A percentile compares a stretch with the other conserved stretches of the same genome.
phyloP scores from a whole-genome alignment of 2,797 vertebrate species.

The Glyptemys insculpta region DNA sequence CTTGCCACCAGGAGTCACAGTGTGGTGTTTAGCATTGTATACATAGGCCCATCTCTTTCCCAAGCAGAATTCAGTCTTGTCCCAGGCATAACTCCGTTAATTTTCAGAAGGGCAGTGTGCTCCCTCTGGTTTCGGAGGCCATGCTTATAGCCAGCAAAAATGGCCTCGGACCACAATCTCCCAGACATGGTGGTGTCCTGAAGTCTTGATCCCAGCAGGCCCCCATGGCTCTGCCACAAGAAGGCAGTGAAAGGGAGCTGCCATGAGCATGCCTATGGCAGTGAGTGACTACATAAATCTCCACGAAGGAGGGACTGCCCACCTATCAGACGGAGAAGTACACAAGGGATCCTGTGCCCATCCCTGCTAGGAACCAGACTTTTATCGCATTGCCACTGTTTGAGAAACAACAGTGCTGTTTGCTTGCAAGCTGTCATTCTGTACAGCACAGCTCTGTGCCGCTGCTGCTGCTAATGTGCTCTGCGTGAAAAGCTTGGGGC shows the following conservation, averaged over 20 bases:
- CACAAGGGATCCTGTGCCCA: too few species aligned
- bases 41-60: constrained; percentile 97
- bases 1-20: constrained; percentile 94
- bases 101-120: constrained; percentile 93
- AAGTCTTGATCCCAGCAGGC: constrained; percentile 84
- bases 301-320: too few species aligned
- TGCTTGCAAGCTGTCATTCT: constrained; percentile 16
- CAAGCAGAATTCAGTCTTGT: constrained; percentile 95
- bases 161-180: constrained; percentile 97
- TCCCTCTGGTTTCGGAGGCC: constrained; percentile 90
- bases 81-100: constrained; percentile 94
- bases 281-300: too few species aligned
- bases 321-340: too few species aligned
- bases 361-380: background rate
- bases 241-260: constrained; percentile 87
- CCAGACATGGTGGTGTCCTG: constrained; percentile 87
- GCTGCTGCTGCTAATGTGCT: constrained; percentile 26
- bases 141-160: constrained; percentile 95
- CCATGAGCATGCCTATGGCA: too few species aligned
- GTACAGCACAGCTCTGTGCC: constrained; percentile 2
- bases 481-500: constrained; percentile 31
- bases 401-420: constrained; percentile 20
- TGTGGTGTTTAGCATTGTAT: constrained; percentile 98
- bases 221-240: constrained; percentile 76
- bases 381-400: constrained; percentile 44